Evolutionary conservation across 2,888 invertebrate genomes (phyloP).

Genomic region (Eucera pruinosa): DNA sequence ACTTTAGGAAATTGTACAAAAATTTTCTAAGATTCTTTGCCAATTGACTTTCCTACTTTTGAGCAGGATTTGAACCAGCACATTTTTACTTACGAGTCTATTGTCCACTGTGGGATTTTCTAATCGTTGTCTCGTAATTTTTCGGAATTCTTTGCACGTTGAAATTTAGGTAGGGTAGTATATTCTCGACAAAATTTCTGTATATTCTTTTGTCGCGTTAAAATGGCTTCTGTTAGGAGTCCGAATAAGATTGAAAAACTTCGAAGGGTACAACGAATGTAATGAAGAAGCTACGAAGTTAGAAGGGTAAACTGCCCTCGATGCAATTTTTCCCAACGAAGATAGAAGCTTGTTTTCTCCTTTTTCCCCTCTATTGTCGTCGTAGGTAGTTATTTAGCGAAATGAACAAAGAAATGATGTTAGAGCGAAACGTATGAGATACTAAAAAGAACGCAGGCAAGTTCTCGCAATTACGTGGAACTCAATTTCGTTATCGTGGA

Average conservation of each 20-base stretch:
- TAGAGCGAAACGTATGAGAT: not conserved
- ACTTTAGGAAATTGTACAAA: not conserved
- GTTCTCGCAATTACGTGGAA: conserved; percentile 29
- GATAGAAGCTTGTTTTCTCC: not conserved
- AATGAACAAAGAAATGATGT: conserved; percentile 9
- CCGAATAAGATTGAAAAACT: conserved; percentile 47
- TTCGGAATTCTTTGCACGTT: no score
- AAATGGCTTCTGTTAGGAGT: conserved; percentile 1
- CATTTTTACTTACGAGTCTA: no score
- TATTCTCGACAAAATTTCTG: not conserved
- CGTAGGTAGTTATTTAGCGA: not conserved
- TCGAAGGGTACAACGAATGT: conserved; percentile 19
- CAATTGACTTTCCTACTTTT: no score
- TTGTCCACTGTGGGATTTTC: not conserved
- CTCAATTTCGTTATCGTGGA: conserved; percentile 37
- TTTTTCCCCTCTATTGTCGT: not conserved
- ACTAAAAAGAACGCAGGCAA: not conserved
- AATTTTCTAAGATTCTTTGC: not conserved
- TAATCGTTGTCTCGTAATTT: not conserved
- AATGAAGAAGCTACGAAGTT: conserved; percentile 33
- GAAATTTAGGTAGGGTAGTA: no score
- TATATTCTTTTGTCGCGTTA: not conserved
- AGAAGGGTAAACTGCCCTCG: conserved; percentile 32
- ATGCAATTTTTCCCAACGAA: conserved; percentile 25
- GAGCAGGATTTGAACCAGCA: no score